phyloP scores from a whole-genome alignment of 2,113 vertebrate species.

The Ivindomyrus marchei region DNA sequence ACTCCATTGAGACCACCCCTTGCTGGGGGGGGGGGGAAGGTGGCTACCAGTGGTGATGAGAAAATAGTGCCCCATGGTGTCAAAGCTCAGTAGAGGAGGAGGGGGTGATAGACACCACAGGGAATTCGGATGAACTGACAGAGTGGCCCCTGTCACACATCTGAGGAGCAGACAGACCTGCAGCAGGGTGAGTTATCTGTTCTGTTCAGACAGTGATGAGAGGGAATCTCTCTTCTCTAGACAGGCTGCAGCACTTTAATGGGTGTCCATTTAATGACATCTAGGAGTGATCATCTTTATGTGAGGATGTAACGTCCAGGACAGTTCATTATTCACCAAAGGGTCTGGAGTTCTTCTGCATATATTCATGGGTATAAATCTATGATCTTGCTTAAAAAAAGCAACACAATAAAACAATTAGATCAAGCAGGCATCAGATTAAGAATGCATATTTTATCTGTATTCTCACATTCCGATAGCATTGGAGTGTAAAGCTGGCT shows the following conservation, averaged over 20 bases:
- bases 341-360: neutral
- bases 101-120: conserved; percentile 62
- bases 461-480: neutral
- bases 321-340: neutral
- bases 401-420: neutral
- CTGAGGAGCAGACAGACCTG: conserved; percentile 33
- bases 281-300: neutral
- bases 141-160: conserved; percentile 46
- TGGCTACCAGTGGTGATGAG: conserved; percentile 45
- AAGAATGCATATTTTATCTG: neutral
- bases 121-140: conserved; percentile 56
- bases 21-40: neutral
- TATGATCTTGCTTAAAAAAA: neutral
- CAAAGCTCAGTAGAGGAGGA: conserved; percentile 60
- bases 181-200: conserved; percentile 18
- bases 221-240: neutral
- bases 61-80: conserved; percentile 70
- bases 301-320: neutral
- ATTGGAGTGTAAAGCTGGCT: neutral
- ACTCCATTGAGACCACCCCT: conserved; percentile 29
- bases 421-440: neutral
- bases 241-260: neutral
- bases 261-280: neutral
- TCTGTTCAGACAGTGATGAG: neutral
- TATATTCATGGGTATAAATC: neutral